phyloP scores from a whole-genome alignment of 2,888 invertebrate species.

The Hemithea aestivaria region DNA sequence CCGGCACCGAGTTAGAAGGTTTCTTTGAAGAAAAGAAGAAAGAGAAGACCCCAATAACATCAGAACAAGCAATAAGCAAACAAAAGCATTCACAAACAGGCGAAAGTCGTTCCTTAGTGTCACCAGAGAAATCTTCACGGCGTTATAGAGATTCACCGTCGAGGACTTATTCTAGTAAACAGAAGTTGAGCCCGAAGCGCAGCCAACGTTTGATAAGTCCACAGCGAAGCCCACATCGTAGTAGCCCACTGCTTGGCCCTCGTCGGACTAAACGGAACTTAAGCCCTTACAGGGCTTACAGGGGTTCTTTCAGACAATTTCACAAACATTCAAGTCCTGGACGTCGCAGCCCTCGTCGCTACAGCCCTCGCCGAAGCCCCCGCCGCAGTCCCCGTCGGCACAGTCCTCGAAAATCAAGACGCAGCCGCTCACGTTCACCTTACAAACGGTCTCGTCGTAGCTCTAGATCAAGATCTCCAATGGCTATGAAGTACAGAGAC shows the following conservation, averaged over 20 bases:
- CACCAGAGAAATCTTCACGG: constrained; percentile 11
- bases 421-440: constrained; percentile 16
- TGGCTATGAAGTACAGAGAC: constrained; percentile 7
- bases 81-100: constrained; percentile 14
- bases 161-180: constrained; percentile 1
- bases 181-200: constrained; percentile 27
- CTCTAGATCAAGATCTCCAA: constrained; percentile 28
- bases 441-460: constrained; percentile 7
- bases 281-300: constrained; percentile 13
- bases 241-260: constrained; percentile 20
- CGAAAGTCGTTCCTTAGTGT: constrained; percentile 15
- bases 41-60: constrained; percentile 15
- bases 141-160: constrained; percentile 8
- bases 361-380: constrained; percentile 22
- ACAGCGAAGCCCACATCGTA: constrained; percentile 15
- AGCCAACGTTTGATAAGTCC: constrained; percentile 16
- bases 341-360: constrained; percentile 22
- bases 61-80: no score
- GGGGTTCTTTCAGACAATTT: not conserved
- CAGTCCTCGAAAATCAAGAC: constrained; percentile 12
- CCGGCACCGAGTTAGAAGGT: constrained; percentile 70
- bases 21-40: constrained; percentile 45
- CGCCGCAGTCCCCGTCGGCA: constrained; percentile 25
- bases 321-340: constrained; percentile 27
- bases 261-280: not conserved